A percentile compares a stretch with the other conserved stretches of the same genome.
Evolutionary conservation across 2,888 invertebrate genomes (phyloP).

Genomic region (Ennomos fuscantarius): DNA sequence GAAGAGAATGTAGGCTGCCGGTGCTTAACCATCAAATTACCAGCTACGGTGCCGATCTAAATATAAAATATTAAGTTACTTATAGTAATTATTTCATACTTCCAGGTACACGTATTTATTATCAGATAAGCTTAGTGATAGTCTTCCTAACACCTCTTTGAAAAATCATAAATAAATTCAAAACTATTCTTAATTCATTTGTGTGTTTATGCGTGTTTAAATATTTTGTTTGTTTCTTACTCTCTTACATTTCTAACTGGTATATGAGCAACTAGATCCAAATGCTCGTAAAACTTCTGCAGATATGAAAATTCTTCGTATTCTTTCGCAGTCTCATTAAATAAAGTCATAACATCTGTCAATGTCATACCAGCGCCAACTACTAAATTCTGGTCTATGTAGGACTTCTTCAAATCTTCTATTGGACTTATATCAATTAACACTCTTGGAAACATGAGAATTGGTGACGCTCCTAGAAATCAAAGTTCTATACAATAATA

Average conservation of each 20-base stretch:
- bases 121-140: too few relatives aligned
- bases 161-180: too few relatives aligned
- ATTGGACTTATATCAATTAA: slow-evolving; percentile 88
- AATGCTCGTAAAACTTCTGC: slow-evolving; percentile 85
- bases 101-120: too few relatives aligned
- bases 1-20: slow-evolving; percentile 86
- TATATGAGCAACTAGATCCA: slow-evolving; percentile 89
- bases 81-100: too few relatives aligned
- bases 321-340: slow-evolving; percentile 58
- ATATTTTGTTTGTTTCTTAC: too few relatives aligned
- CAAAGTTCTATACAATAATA: not conserved
- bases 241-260: slow-evolving; percentile 89
- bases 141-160: too few relatives aligned
- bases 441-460: slow-evolving; percentile 69
- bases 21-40: slow-evolving; percentile 88
- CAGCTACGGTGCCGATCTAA: slow-evolving; percentile 87
- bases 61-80: slow-evolving; percentile 24
- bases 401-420: slow-evolving; percentile 79
- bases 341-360: slow-evolving; percentile 82
- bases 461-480: slow-evolving; percentile 72
- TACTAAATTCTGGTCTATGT: slow-evolving; percentile 71
- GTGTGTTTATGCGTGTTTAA: not conserved
- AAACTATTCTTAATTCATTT: not conserved
- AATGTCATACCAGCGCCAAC: slow-evolving; percentile 87
- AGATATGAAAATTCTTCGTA: slow-evolving; percentile 85